Evolutionary conservation across 2,888 invertebrate species (phyloP).

Genomic region (Microdon myrmicae): DNA sequence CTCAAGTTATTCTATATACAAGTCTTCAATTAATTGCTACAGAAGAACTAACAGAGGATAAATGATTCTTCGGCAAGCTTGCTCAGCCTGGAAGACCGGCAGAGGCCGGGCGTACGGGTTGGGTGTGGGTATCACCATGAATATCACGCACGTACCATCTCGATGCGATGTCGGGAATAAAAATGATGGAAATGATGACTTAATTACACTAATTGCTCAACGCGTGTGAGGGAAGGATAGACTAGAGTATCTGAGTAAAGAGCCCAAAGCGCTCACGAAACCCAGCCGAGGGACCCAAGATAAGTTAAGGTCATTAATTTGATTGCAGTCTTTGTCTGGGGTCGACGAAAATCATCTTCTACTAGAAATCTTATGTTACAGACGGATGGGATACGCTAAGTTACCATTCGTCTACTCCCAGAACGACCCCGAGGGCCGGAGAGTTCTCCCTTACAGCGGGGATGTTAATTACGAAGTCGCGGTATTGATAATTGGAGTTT

Average conservation of each 20-base stretch:
- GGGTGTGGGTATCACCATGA: slow-evolving; percentile 2
- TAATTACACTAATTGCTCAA: slow-evolving; percentile 52
- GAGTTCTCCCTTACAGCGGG: slow-evolving; percentile 2
- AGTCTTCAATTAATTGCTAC: slow-evolving; percentile 45
- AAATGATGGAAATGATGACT: slow-evolving; percentile 50
- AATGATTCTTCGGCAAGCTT: slow-evolving; percentile 21
- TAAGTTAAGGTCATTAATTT: slow-evolving; percentile 50
- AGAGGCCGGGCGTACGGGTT: too few relatives aligned
- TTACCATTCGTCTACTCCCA: slow-evolving; percentile 18
- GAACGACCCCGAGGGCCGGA: not conserved
- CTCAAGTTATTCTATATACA: slow-evolving; percentile 27
- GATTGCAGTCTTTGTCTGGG: slow-evolving; percentile 15
- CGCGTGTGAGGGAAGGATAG: slow-evolving; percentile 31
- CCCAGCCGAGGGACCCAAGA: slow-evolving; percentile 30
- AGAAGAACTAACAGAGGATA: slow-evolving; percentile 42
- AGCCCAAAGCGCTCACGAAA: slow-evolving; percentile 24
- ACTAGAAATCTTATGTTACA: slow-evolving; percentile 33
- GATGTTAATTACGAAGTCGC: slow-evolving; percentile 43
- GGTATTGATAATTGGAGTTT: slow-evolving; percentile 35
- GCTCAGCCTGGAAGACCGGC: too few relatives aligned
- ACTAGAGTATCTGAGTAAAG: too few relatives aligned
- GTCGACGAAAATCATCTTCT: not conserved
- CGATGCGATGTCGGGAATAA: slow-evolving; percentile 27
- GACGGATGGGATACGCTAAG: slow-evolving; percentile 38
- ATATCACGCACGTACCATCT: slow-evolving; percentile 40